phyloP scores from a whole-genome alignment of 1,140 invertebrate species.

The Diploscapter pachys region DNA sequence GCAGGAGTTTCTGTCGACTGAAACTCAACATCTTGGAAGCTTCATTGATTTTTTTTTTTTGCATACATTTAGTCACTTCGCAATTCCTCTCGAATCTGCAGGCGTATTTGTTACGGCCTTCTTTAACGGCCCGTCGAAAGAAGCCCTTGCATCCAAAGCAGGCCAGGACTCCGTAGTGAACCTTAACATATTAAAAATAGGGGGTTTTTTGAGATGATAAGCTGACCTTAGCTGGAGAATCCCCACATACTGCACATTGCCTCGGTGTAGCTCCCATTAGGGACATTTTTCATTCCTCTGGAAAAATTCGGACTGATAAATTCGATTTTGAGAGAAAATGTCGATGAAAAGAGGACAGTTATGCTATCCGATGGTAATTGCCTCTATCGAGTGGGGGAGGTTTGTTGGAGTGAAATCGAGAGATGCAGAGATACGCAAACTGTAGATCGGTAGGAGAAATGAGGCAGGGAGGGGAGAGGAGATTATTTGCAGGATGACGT shows the following conservation, averaged over 20 bases:
- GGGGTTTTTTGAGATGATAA: neutral
- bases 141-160: slow-evolving; percentile 44
- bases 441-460: neutral
- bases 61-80: slow-evolving; percentile 38
- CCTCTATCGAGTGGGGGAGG: neutral
- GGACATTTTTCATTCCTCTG: neutral
- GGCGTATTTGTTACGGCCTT: slow-evolving; percentile 40
- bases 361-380: too few relatives aligned
- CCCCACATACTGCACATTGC: slow-evolving; percentile 39
- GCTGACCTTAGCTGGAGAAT: slow-evolving; percentile 38
- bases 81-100: slow-evolving; percentile 38
- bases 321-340: too few relatives aligned
- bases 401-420: neutral
- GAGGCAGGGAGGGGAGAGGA: neutral
- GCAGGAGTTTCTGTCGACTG: slow-evolving; percentile 37
- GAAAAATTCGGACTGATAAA: too few relatives aligned
- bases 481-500: slow-evolving; percentile 22
- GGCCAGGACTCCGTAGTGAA: slow-evolving; percentile 39
- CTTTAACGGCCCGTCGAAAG: slow-evolving; percentile 39
- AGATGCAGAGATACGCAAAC: too few relatives aligned
- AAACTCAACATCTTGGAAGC: neutral
- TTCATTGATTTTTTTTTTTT: neutral
- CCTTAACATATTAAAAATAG: slow-evolving; percentile 11
- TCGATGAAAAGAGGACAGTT: too few relatives aligned
- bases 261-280: neutral